A percentile compares a stretch with the other conserved stretches of the same genome.
Evolutionary conservation across 1,140 invertebrate genomes (phyloP).

Genomic region (Procambarus clarkii): DNA sequence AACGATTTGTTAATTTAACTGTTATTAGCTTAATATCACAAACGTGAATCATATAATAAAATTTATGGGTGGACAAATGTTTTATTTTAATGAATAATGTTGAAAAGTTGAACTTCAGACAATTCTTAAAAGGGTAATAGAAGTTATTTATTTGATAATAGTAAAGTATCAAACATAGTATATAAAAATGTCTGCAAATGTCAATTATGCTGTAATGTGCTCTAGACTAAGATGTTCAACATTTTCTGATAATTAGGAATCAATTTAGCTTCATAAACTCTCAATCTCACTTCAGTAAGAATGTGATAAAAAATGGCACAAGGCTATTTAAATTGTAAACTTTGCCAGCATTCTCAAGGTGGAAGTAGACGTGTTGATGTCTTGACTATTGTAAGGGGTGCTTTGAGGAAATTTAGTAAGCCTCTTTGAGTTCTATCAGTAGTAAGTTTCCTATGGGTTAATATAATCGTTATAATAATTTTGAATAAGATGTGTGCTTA

Average conservation of each 20-base stretch:
- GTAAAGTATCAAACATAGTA: too few species aligned
- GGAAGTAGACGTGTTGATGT: slow-evolving; percentile 49
- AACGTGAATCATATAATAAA: too few species aligned
- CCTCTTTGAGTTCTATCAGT: slow-evolving; percentile 58
- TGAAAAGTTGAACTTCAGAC: too few species aligned
- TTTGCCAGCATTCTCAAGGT: slow-evolving; percentile 45
- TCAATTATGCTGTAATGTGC: neutral
- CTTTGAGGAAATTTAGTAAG: slow-evolving; percentile 58
- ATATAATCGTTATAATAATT: slow-evolving; percentile 58
- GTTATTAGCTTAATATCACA: too few species aligned
- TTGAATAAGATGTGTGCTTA: slow-evolving; percentile 53
- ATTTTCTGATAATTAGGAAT: neutral
- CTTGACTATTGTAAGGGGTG: slow-evolving; percentile 56
- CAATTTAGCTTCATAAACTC: neutral
- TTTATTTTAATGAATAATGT: too few species aligned
- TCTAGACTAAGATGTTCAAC: neutral
- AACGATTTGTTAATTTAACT: too few species aligned
- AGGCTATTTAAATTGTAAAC: neutral
- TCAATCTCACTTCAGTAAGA: neutral
- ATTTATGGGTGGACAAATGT: neutral
- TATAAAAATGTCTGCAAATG: neutral
- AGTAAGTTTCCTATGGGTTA: slow-evolving; percentile 62
- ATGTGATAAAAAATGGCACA: neutral
- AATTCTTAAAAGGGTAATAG: too few species aligned
- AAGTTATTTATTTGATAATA: too few species aligned